These are phyloP conservation scores for Seriola dumerili DNA, from an alignment of 2,113 vertebrate genomes.

Conservation along the genomic window DNA sequence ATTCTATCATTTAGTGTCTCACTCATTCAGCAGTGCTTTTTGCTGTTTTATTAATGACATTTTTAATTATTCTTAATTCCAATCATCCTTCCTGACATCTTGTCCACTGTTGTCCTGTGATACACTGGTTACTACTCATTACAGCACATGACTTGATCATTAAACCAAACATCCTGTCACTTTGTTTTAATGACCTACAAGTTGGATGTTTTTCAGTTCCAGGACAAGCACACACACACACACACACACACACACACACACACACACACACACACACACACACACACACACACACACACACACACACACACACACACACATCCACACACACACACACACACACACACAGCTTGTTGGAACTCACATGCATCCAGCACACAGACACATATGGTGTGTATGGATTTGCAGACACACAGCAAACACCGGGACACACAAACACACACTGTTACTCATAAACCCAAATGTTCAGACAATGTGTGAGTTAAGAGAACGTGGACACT, in stretches of 20 bases:
- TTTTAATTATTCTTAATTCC: too few relatives aligned
- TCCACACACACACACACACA: too few relatives aligned
- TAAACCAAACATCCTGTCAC: not conserved
- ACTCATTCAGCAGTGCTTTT: too few relatives aligned
- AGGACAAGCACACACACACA: not conserved
- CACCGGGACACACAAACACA: not conserved
- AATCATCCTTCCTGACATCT: too few relatives aligned
- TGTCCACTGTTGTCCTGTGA: not conserved
- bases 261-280: not conserved
- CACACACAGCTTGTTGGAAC: too few relatives aligned
- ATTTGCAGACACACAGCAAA: not conserved
- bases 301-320: too few relatives aligned
- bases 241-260: not conserved
- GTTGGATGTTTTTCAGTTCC: not conserved
- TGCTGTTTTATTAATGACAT: too few relatives aligned
- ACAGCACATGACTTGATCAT: not conserved
- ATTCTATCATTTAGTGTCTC: too few relatives aligned
- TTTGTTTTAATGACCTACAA: not conserved
- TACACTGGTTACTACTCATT: not conserved
- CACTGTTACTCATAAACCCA: slow-evolving; percentile 46
- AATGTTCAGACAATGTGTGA: not conserved
- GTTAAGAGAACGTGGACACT: slow-evolving; percentile 8
- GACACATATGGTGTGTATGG: not conserved
- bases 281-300: too few relatives aligned
- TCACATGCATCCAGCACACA: not conserved